phyloP scores from a whole-genome alignment of 92 coral and sea anemone genomes.

The Montipora capitata region DNA sequence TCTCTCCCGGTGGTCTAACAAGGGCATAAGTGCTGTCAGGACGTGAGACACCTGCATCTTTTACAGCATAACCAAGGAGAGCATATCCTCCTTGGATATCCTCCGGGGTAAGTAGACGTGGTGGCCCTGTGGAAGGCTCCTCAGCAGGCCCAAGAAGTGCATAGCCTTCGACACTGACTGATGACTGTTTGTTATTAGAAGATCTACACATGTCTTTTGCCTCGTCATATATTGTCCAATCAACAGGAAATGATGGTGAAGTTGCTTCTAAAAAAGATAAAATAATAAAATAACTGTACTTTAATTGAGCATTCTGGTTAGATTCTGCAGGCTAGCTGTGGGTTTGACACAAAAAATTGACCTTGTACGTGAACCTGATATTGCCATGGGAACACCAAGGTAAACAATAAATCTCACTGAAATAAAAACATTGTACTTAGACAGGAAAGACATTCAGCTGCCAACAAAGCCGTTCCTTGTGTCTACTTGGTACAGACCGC shows the following conservation, averaged over 20 bases:
- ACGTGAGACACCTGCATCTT: background rate
- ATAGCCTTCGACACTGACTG: slow-evolving; percentile 51
- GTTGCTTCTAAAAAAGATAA: background rate
- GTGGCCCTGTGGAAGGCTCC: slow-evolving; percentile 29
- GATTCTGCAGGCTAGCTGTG: background rate
- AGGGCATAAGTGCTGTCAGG: slow-evolving; percentile 42
- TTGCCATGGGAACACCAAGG: background rate
- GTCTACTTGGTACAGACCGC: no score
- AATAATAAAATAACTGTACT: background rate
- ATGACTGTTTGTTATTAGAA: background rate
- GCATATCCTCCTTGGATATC: slow-evolving; percentile 80
- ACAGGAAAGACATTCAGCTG: background rate
- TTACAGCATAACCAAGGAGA: slow-evolving; percentile 76
- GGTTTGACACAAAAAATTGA: background rate
- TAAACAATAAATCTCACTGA: no score
- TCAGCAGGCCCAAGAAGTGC: slow-evolving; percentile 60
- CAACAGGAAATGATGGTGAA: background rate
- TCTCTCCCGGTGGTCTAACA: slow-evolving; percentile 37
- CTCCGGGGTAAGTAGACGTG: slow-evolving; percentile 59
- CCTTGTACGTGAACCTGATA: no score
- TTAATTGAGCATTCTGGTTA: no score
- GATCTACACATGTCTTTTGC: background rate
- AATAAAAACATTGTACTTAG: no score
- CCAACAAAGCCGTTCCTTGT: no score
- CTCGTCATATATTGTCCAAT: slow-evolving; percentile 40